Conservation (phyloP, 2,888 invertebrate genomes). For the Stenurella melanura region DNA sequence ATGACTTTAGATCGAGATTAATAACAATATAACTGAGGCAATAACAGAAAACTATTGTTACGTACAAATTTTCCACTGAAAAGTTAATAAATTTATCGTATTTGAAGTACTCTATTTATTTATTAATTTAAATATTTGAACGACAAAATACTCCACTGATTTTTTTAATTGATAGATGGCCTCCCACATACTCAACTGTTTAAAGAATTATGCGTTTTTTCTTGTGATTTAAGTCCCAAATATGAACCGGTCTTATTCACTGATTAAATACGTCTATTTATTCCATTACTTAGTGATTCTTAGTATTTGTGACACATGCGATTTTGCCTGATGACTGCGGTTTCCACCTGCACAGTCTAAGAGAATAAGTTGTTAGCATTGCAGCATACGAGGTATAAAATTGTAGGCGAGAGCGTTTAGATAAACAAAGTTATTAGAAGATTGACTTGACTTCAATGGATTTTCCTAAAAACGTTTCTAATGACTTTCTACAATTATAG, state of each 20-base stretch:
- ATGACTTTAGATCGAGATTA: conserved; percentile 9
- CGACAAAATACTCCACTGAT: not conserved
- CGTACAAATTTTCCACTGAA: not conserved
- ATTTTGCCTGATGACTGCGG: not conserved
- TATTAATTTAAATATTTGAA: not conserved
- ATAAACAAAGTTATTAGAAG: too few relatives aligned
- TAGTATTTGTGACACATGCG: not conserved
- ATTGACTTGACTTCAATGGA: too few relatives aligned
- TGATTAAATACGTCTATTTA: not conserved
- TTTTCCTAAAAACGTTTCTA: too few relatives aligned
- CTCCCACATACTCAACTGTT: not conserved
- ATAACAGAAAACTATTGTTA: not conserved
- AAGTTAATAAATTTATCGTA: not conserved
- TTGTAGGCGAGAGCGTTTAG: too few relatives aligned
- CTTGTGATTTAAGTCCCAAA: not conserved
- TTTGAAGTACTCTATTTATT: not conserved
- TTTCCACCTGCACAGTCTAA: not conserved
- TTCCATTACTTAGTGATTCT: not conserved
- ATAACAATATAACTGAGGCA: not conserved
- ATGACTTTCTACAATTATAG: too few relatives aligned
- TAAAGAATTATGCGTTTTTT: not conserved
- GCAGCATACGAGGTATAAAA: too few relatives aligned
- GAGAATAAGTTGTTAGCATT: too few relatives aligned
- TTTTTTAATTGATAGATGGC: not conserved
- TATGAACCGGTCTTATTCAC: too few relatives aligned